phyloP scores from a whole-genome alignment of 1,140 invertebrate genomes.

The Diuraphis noxia region DNA sequence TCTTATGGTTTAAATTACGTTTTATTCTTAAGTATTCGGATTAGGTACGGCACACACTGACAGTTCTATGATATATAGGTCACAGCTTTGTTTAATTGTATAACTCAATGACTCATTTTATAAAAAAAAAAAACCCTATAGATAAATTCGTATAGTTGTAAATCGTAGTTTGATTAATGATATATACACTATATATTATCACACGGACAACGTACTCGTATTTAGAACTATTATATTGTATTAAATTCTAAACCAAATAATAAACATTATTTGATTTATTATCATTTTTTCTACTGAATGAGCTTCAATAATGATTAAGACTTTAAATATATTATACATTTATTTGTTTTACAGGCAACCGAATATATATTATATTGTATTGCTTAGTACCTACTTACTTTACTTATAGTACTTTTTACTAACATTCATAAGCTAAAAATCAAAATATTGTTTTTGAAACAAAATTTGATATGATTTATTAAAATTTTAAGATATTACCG shows the following conservation, averaged over 20 bases:
- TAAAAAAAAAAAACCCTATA: neutral
- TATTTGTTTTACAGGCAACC: no score
- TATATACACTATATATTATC: neutral
- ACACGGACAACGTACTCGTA: neutral
- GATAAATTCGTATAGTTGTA: neutral
- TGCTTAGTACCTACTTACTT: no score
- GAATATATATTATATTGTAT: no score
- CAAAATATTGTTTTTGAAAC: neutral
- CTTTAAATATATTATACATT: no score
- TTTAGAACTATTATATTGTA: neutral
- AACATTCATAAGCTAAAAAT: neutral
- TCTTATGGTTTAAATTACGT: neutral
- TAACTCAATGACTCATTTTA: neutral
- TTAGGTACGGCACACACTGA: neutral
- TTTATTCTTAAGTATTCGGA: neutral
- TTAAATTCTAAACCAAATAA: neutral
- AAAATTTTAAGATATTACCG: neutral
- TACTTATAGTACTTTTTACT: no score
- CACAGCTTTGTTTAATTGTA: neutral
- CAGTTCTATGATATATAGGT: conserved; percentile 16
- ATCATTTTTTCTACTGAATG: neutral
- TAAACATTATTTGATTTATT: neutral
- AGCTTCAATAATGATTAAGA: neutral
- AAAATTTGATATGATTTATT: neutral
- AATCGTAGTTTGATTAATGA: neutral